Percentiles rank a stretch among this genome's conserved stretches.
Evolutionary conservation across 2,888 invertebrate genomes (phyloP).

Genomic region (Heliconius sara): DNA sequence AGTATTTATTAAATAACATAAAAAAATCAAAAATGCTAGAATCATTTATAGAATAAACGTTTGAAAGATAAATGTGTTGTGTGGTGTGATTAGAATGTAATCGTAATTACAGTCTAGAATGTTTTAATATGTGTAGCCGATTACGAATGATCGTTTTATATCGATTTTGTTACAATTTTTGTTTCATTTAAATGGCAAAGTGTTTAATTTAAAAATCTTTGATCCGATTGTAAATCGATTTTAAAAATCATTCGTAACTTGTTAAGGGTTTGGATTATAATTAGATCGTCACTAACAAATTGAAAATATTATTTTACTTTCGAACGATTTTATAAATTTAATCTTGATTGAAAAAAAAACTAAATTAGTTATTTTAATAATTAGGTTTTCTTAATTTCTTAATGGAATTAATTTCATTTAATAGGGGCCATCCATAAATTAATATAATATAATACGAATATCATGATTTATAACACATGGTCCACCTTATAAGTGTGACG

Average conservation of each 20-base stretch:
- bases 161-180: neutral
- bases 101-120: neutral
- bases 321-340: no score
- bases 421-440: no score
- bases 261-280: neutral
- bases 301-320: neutral
- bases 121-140: neutral
- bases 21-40: neutral
- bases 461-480: no score
- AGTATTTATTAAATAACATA: conserved; percentile 17
- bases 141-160: conserved; percentile 7
- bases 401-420: no score
- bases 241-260: conserved; percentile 17
- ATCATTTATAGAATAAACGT: neutral
- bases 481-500: no score
- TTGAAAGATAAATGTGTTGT: neutral
- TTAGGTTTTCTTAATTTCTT: no score
- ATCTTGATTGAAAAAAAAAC: no score
- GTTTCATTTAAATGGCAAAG: neutral
- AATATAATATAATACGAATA: no score
- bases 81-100: conserved; percentile 14
- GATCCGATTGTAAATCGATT: neutral
- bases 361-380: no score
- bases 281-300: neutral
- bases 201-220: neutral